Evolutionary conservation across 2,888 invertebrate species (phyloP).

Genomic region (Pyrgus malvae): DNA sequence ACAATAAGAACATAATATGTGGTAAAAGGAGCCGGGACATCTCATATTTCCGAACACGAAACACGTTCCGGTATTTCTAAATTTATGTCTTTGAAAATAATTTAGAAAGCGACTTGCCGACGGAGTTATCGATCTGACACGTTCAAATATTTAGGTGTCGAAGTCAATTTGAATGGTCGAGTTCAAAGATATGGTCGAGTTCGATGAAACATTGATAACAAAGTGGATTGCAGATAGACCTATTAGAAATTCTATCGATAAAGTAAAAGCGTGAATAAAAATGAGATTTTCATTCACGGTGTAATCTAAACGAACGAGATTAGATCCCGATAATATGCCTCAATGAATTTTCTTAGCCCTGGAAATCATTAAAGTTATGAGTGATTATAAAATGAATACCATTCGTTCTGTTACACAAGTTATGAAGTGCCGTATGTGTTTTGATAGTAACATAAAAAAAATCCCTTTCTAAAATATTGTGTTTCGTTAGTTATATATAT

Average conservation of each 20-base stretch:
- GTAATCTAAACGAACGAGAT: background rate
- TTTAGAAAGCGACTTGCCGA: conserved; percentile 10
- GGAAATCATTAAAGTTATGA: background rate
- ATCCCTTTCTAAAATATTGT: no score
- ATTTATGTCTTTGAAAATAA: conserved; percentile 9
- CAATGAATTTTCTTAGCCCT: no score
- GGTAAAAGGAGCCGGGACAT: background rate
- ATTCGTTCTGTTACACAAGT: no score
- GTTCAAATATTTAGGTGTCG: conserved; percentile 2
- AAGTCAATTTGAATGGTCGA: conserved; percentile 1
- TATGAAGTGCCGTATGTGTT: no score
- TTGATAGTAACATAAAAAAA: no score
- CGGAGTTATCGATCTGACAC: conserved; percentile 3
- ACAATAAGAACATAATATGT: background rate
- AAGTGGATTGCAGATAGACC: background rate
- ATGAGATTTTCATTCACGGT: conserved; percentile 6
- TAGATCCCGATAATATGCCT: background rate
- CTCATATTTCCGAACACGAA: background rate
- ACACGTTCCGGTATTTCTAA: background rate
- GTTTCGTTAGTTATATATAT: no score
- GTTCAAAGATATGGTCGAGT: background rate
- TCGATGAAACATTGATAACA: background rate
- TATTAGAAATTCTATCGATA: conserved; percentile 2
- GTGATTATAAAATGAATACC: no score
- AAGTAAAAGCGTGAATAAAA: conserved; percentile 8